phyloP scores from a whole-genome alignment of 1,140 invertebrate genomes.

The Drosophila fuyamai region DNA sequence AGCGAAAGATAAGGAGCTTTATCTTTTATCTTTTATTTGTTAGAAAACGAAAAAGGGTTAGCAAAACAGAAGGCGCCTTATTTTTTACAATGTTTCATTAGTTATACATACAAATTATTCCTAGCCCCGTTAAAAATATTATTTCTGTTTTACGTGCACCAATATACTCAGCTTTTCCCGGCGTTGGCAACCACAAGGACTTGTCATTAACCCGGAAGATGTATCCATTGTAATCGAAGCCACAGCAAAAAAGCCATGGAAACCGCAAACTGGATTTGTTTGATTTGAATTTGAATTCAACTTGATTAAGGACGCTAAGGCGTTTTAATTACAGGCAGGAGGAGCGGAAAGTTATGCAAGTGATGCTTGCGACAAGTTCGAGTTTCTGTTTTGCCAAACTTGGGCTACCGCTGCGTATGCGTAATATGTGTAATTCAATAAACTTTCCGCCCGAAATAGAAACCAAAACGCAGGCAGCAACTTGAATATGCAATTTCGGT shows the following conservation, averaged over 20 bases:
- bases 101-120: too few species aligned
- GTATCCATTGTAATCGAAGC: slow-evolving; percentile 9
- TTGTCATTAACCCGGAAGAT: slow-evolving; percentile 10
- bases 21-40: too few species aligned
- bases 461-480: slow-evolving; percentile 40
- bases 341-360: slow-evolving; percentile 6
- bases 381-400: slow-evolving; percentile 13
- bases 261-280: slow-evolving; percentile 40
- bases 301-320: slow-evolving; percentile 18
- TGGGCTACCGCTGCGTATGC: slow-evolving; percentile 37
- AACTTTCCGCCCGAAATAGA: slow-evolving; percentile 53
- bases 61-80: too few species aligned
- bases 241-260: neutral
- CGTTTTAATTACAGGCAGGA: slow-evolving; percentile 23
- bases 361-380: slow-evolving; percentile 23
- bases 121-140: too few species aligned
- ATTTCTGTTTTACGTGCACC: neutral
- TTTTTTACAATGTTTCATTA: too few species aligned
- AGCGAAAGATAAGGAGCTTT: too few species aligned
- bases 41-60: neutral
- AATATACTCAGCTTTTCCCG: neutral
- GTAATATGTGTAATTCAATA: slow-evolving; percentile 62
- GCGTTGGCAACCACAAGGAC: slow-evolving; percentile 2
- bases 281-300: slow-evolving; percentile 39
- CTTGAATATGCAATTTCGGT: slow-evolving; percentile 61